Evolutionary conservation across 2,797 vertebrate genomes (phyloP), one percentile per base, ranked within the genome.

Genomic region (Merluccius polli): DNA sequence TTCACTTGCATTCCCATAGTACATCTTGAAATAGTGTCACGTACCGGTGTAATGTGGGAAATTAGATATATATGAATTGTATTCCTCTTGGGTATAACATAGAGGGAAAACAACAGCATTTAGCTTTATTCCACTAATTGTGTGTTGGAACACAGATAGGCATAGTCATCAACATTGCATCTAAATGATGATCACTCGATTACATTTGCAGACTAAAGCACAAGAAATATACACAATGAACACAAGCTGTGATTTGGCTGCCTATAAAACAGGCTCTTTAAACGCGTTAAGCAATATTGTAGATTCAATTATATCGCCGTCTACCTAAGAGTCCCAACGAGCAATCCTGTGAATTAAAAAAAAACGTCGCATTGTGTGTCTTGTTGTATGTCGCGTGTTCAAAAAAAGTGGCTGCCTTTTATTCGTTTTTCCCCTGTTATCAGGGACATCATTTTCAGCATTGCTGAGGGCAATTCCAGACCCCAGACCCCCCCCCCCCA

Each of bases 391-490:
- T 12, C 11, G 10, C 36, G 1, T 38, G 36, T 38, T 38, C 13
- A 10, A 38, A 10, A 38, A 38, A 38, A n/a, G n/a, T 13, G 1
- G 36, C 36, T 11, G 0, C 36, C 36, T 38, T 38, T 38, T 38
- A 38, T 38, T 10, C 11, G 11, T 38, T 52, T 85, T 81, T 63
- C 6, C 1, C 24, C 18, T 83, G 88, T 84, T 86, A 86, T 87
- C 84, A 77, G 72, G 71, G 73, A 70, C 79, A 81, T 86, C 71
- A 77, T 87, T 91, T 88, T 85, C 78, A 83, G 82, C 90, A 88
- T 91, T 89, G 90, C 83, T 85, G 84, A 83, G 84, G 83, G 82
- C 87, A 77, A 79, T 88, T 90, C 85, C 88, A 89, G 81, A 86
- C 85, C 88, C 77, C 83, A 78, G 80, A 38, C 8, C 36, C 7